phyloP scores from a whole-genome alignment of 2,888 invertebrate species.

The Heliconius ismenius region DNA sequence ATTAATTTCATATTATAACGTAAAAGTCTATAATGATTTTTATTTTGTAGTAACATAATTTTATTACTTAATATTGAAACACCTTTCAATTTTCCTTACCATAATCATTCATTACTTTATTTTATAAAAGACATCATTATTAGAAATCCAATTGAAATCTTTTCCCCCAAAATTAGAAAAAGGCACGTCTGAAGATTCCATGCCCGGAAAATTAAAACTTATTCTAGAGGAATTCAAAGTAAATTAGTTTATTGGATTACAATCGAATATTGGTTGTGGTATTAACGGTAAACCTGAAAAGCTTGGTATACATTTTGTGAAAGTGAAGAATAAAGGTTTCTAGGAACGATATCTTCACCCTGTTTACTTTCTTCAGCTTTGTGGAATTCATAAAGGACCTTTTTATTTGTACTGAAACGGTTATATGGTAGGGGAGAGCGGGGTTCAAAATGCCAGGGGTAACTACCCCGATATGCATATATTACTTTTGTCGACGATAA shows the following conservation, averaged over 20 bases:
- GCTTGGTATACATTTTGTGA: background rate
- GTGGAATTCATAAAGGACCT: background rate
- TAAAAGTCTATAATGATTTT: too few species aligned
- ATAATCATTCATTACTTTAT: background rate
- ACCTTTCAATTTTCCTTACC: background rate
- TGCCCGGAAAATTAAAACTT: slow-evolving; percentile 29
- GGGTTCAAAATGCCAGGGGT: background rate
- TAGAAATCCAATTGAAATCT: slow-evolving; percentile 16
- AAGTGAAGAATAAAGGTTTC: background rate
- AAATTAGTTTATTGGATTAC: slow-evolving; percentile 25
- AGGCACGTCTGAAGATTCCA: background rate
- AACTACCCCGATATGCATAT: background rate
- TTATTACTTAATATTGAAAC: too few species aligned
- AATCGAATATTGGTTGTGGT: slow-evolving; percentile 12
- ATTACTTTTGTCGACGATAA: background rate
- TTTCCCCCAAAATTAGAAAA: slow-evolving; percentile 13
- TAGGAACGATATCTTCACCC: background rate
- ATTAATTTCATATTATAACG: too few species aligned
- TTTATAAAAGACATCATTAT: background rate
- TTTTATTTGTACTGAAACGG: background rate
- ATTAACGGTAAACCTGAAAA: background rate
- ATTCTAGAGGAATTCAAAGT: slow-evolving; percentile 11
- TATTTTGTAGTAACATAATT: too few species aligned
- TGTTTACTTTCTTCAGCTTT: background rate
- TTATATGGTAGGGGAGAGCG: background rate